Conservation (phyloP, 2,888 invertebrate genomes). For the Folsomia candida region DNA sequence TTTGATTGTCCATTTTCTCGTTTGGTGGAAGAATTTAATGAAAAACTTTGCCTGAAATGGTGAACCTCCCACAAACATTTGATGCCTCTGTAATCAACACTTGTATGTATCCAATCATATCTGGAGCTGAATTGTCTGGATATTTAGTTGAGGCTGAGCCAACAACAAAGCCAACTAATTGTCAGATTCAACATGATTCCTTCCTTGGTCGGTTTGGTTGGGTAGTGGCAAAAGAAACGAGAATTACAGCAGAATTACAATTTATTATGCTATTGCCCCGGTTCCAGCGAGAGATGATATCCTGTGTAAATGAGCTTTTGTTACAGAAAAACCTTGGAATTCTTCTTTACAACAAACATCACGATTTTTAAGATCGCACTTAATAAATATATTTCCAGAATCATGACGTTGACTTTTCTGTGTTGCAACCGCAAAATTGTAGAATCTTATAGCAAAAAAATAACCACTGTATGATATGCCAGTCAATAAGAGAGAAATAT, state of each 20-base stretch:
- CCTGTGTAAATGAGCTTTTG: slow-evolving; percentile 13
- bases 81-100: too few relatives aligned
- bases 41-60: not conserved
- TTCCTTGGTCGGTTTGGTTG: not conserved
- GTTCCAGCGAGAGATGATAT: not conserved
- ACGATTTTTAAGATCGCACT: not conserved
- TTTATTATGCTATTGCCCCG: slow-evolving; percentile 17
- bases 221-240: not conserved
- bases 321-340: slow-evolving; percentile 10
- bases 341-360: not conserved
- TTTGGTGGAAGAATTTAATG: not conserved
- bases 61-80: not conserved
- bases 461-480: not conserved
- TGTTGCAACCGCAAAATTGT: not conserved
- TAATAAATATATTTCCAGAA: not conserved
- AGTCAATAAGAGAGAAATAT: not conserved
- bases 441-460: not conserved
- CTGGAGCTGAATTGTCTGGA: too few relatives aligned
- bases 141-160: not conserved
- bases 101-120: too few relatives aligned
- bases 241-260: slow-evolving; percentile 21
- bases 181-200: not conserved
- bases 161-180: not conserved
- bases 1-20: too few relatives aligned
- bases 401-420: not conserved